phyloP scores from a whole-genome alignment of 2,797 vertebrate species.

The Cossypha dichroa region DNA sequence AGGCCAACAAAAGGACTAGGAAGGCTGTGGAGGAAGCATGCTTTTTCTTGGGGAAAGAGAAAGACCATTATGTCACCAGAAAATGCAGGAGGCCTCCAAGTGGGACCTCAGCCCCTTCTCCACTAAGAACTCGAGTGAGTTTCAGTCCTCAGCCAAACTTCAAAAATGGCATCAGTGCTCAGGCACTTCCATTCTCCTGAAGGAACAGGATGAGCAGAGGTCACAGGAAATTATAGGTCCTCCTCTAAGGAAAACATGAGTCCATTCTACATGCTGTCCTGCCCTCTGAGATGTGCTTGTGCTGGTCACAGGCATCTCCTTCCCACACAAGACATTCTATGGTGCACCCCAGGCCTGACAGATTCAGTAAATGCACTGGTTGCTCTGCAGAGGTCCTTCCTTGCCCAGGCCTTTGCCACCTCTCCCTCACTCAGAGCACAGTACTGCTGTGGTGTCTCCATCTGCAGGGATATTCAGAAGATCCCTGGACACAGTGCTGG shows the following conservation, averaged over 20 bases:
- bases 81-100: not conserved
- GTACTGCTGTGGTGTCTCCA: not conserved
- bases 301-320: not conserved
- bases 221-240: not conserved
- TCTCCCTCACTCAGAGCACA: not conserved
- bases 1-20: conserved; percentile 46
- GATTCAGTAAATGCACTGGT: not conserved
- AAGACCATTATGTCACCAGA: conserved; percentile 34
- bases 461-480: not conserved
- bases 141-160: not conserved
- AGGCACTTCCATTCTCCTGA: not conserved
- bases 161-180: not conserved
- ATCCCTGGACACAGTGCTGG: not conserved
- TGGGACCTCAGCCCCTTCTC: not conserved
- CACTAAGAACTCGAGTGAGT: not conserved
- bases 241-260: not conserved
- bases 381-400: not conserved
- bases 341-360: fast-evolving
- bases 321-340: not conserved
- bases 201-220: not conserved
- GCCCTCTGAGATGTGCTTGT: not conserved
- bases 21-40: conserved; percentile 26
- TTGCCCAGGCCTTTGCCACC: not conserved
- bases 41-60: conserved; percentile 48
- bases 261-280: not conserved